phyloP scores from a whole-genome alignment of 2,888 invertebrate genomes.

The Eupithecia dodoneata region DNA sequence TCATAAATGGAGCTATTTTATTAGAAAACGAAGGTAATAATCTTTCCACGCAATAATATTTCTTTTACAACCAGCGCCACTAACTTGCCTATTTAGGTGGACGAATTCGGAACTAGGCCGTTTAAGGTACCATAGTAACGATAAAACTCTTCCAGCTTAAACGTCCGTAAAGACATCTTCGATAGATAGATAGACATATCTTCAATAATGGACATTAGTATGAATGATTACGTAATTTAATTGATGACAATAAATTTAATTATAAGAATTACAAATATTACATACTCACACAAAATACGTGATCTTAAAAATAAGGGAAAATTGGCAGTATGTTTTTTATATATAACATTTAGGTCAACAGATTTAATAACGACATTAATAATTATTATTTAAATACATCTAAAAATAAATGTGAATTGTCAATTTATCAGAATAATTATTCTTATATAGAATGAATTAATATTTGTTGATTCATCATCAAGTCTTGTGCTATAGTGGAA shows the following conservation, averaged over 20 bases:
- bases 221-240: background rate
- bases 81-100: background rate
- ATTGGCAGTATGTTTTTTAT: conserved; percentile 62
- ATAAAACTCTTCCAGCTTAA: background rate
- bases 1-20: background rate
- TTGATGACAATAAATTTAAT: background rate
- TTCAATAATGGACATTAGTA: background rate
- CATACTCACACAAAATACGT: conserved; percentile 9
- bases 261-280: background rate
- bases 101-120: background rate
- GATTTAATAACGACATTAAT: background rate
- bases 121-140: background rate
- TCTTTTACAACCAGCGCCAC: background rate
- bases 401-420: background rate
- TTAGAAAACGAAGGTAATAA: background rate
- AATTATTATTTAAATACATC: background rate
- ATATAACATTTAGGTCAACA: background rate
- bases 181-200: background rate
- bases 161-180: background rate
- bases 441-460: background rate
- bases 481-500: too few relatives aligned
- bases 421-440: background rate
- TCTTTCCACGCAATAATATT: background rate
- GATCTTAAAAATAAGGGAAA: conserved; percentile 48
- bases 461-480: too few relatives aligned